These are phyloP conservation scores for Steinernema feltiae DNA, from an alignment of 1,140 invertebrate species.

Conservation along the genomic window DNA sequence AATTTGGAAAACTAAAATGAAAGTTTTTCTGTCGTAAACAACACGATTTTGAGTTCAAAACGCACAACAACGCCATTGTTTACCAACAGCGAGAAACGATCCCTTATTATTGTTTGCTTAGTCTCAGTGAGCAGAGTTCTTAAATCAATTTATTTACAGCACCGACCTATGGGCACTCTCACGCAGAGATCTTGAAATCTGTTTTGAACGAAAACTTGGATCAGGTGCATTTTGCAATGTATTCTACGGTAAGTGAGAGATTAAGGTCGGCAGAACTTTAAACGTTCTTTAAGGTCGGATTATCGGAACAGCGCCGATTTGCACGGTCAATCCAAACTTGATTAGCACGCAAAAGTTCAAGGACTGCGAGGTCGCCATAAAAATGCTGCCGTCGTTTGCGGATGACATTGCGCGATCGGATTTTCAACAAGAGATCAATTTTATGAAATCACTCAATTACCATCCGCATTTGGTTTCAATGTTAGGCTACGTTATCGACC, in stretches of 20 bases:
- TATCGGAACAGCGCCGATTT: neutral
- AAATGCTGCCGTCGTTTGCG: slow-evolving; percentile 38
- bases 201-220: slow-evolving; percentile 46
- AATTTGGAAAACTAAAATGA: no score
- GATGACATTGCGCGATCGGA: slow-evolving; percentile 34
- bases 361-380: slow-evolving; percentile 33
- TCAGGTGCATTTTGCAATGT: slow-evolving; percentile 46
- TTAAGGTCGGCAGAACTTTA: neutral
- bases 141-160: no score
- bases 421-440: slow-evolving; percentile 46
- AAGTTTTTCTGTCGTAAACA: no score
- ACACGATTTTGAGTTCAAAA: no score
- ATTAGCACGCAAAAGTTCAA: slow-evolving; percentile 20
- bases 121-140: no score
- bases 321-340: slow-evolving; percentile 18
- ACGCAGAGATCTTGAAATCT: slow-evolving; percentile 24
- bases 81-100: no score
- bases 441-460: slow-evolving; percentile 48
- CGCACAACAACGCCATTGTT: no score
- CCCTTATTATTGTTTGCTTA: no score
- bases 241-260: slow-evolving; percentile 30
- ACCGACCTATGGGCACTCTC: neutral
- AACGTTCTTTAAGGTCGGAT: neutral
- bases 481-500: slow-evolving; percentile 44
- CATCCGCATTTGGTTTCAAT: slow-evolving; percentile 47